Evolutionary conservation across 2,888 invertebrate genomes (phyloP), one percentile per base, ranked within the genome.

Genomic region (Melikaiella ostensackeni): DNA sequence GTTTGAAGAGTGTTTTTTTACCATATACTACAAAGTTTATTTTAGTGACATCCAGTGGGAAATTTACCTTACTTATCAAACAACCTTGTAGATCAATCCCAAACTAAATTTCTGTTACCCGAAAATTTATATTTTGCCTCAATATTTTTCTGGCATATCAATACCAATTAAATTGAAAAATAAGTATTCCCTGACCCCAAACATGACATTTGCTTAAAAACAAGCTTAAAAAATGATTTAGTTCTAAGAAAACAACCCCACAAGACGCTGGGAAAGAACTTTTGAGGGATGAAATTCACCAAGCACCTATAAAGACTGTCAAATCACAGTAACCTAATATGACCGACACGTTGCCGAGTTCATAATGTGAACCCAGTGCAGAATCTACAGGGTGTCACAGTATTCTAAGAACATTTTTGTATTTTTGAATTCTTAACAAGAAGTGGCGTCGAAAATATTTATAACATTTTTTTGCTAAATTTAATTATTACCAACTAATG

Each of bases 241-340:
- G 24, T 57, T 57, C 57, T 24, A 57, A 24, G 57, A 57, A 57
- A 57, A 27, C 57, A 57, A 24, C 57, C 57, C 57, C 57, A 57
- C 57, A 57, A 57, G 57, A 57, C 11, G 57, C 46, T 19, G 50
- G 30, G 46, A 50, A 50, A 50, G 30, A 30, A 19, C 2, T n/a
- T 16, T 33, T 21, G 30, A 46, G 70, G 19, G 50, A 50, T 50
- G 50, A 70, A 70, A 50, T 50, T 50, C 50, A 50, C 30, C 50
- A 70, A 70, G 70, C 50, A 30, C 19, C 70, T 27, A 30, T 30
- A 27, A 33, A 70, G n/a, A 30, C 30, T 30, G 70, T 30, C 70
- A 70, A 50, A 24, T 66, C 42, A 16, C 27, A 19, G 66, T 70
- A 70, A 70, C 50, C n/a, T 70, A 70, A 70, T 70, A 50, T 66